Percentiles rank a stretch among this genome's conserved stretches.
phyloP scores from a whole-genome alignment of 1,140 invertebrate genomes.

The Habropoda laboriosa region DNA sequence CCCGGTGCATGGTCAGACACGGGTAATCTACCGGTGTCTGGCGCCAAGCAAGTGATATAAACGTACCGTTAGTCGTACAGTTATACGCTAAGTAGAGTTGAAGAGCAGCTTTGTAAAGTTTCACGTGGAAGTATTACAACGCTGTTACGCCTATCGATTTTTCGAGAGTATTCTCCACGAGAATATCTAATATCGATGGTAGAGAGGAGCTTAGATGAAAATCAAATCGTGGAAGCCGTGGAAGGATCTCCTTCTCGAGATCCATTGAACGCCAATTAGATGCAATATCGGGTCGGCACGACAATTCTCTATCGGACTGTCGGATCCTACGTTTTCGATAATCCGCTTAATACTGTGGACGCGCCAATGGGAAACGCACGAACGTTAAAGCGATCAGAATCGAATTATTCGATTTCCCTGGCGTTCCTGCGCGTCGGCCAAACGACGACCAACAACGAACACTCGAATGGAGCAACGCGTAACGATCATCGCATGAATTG shows the following conservation, averaged over 20 bases:
- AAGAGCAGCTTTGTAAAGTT: no score
- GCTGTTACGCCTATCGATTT: constrained; percentile 5
- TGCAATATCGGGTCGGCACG: constrained; percentile 46
- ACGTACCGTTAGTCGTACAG: no score
- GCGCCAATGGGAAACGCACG: constrained; percentile 38
- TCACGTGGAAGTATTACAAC: neutral
- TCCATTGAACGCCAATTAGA: constrained; percentile 63
- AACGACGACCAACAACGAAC: constrained; percentile 20
- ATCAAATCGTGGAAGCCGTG: constrained; percentile 37
- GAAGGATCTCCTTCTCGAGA: constrained; percentile 31
- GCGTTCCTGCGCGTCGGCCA: constrained; percentile 37
- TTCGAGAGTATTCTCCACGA: neutral
- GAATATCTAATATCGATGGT: constrained; percentile 11
- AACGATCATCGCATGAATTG: constrained; percentile 58
- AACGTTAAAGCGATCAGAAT: constrained; percentile 65
- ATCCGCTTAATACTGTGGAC: constrained; percentile 63
- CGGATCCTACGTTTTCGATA: constrained; percentile 64
- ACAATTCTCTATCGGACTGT: constrained; percentile 50
- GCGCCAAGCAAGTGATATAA: neutral
- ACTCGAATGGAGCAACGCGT: constrained; percentile 57
- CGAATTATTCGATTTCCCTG: constrained; percentile 66
- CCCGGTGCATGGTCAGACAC: neutral
- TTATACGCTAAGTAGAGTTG: no score
- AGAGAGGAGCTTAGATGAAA: constrained; percentile 6
- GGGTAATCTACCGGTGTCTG: neutral